These are phyloP conservation scores for Ellobium chinense DNA, from an alignment of 2,888 invertebrate genomes.

Conservation along the genomic window DNA sequence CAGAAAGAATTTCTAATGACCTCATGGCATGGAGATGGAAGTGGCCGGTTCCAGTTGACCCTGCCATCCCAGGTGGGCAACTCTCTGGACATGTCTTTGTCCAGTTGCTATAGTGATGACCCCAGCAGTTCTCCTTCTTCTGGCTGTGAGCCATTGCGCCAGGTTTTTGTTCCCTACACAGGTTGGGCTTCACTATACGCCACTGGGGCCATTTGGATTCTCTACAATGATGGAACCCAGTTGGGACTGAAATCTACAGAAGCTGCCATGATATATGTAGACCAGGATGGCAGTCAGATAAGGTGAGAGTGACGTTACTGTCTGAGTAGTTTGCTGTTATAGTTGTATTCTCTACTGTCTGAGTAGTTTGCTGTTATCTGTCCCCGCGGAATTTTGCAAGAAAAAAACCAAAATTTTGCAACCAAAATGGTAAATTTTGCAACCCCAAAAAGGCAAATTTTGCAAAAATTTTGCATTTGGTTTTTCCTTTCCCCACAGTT, in stretches of 20 bases:
- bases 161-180: conserved; percentile 52
- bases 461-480: no score
- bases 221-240: conserved; percentile 53
- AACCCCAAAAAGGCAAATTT: no score
- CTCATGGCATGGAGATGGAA: not conserved
- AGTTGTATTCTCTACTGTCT: no score
- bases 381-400: no score
- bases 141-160: conserved; percentile 34
- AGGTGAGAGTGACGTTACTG: conserved; percentile 34
- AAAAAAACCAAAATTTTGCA: no score
- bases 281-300: conserved; percentile 44
- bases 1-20: not conserved
- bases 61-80: conserved; percentile 11
- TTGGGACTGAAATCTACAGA: conserved; percentile 46
- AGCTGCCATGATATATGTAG: conserved; percentile 42
- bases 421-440: no score
- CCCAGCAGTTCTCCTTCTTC: conserved; percentile 27
- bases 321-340: no score
- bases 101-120: conserved; percentile 33
- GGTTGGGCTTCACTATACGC: conserved; percentile 50
- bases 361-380: no score
- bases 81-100: conserved; percentile 27
- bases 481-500: no score
- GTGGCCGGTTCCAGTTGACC: not conserved
- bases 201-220: conserved; percentile 49